These are phyloP conservation scores for Sylvilagus bachmani DNA, from an alignment of 2,113 vertebrate species.

Conservation along the genomic window DNA sequence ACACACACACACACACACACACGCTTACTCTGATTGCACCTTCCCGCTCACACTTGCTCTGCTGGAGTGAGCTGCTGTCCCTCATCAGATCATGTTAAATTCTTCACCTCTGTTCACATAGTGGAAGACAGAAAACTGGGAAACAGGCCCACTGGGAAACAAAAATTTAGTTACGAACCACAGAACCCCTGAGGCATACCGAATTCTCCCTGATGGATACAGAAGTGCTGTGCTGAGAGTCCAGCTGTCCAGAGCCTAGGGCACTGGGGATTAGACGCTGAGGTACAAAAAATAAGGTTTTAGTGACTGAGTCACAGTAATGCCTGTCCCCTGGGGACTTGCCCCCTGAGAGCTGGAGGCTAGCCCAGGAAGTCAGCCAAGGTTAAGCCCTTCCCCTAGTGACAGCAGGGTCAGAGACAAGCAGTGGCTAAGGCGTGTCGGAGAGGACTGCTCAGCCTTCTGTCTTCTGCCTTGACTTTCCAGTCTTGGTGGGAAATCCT, in stretches of 20 bases:
- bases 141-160: neutral
- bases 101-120: neutral
- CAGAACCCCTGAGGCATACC: neutral
- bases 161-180: neutral
- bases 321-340: neutral
- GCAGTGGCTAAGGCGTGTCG: neutral
- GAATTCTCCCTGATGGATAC: neutral
- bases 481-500: neutral
- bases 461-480: neutral
- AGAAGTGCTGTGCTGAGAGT: neutral
- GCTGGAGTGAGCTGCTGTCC: neutral
- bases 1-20: accelerated
- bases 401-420: neutral
- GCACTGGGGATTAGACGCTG: neutral
- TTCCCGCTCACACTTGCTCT: neutral
- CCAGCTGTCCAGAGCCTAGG: neutral
- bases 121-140: neutral
- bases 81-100: neutral
- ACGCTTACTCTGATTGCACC: neutral
- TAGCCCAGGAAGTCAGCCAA: too few species aligned
- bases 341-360: too few species aligned
- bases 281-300: neutral
- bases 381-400: neutral
- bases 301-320: neutral
- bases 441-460: neutral